Evolutionary conservation across 2,113 vertebrate genomes (phyloP), one percentile per base, ranked within the genome.

Genomic region (Carassius gibelio): DNA sequence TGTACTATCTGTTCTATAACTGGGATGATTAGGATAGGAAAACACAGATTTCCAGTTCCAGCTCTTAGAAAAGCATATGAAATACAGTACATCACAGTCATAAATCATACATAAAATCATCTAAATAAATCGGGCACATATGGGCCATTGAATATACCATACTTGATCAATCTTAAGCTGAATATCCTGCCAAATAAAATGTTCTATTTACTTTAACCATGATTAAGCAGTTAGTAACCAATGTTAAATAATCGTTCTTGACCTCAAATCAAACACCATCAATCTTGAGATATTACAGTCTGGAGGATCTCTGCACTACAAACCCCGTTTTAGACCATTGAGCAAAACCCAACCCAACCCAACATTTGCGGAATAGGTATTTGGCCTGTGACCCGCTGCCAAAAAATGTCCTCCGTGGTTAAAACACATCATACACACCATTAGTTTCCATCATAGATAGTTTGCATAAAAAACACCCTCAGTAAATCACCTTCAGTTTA

Each of bases 231-330:
- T 79, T 71, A 52, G 59, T 42, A 83, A 74, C 66, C 64, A 5
- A 48, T 62, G 50, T 55, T 23, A 64, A 86, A 75, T 72, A 83
- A 80, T 52, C 75, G 9, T 83, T n/a, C 62, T 83, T 61, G 80
- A 69, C 80, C 64, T 64, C 45, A 57, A 83, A 85, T 85, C 38
- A 55, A 78, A 75, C 55, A 17, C 75, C 84, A 85, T 88, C 64
- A 83, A 80, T 83, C 84, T 83, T 81, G 30, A 42, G 45, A 83
- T 78, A 88, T 88, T 83, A 88, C 55, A 55, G 9, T 50, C 45
- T 30, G 34, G 71, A 68, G 7, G 21, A 68, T 72, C 21, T 88
- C 69, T 23, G 30, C 30, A 19, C 34, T n/a, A 45, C 75, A 85
- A 64, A 69, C 34, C 76, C 42, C 45, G 76, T 66, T 74, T 83